These are phyloP conservation scores for Haemorhous mexicanus DNA, from an alignment of 2,113 vertebrate genomes.

Conservation along the genomic window DNA sequence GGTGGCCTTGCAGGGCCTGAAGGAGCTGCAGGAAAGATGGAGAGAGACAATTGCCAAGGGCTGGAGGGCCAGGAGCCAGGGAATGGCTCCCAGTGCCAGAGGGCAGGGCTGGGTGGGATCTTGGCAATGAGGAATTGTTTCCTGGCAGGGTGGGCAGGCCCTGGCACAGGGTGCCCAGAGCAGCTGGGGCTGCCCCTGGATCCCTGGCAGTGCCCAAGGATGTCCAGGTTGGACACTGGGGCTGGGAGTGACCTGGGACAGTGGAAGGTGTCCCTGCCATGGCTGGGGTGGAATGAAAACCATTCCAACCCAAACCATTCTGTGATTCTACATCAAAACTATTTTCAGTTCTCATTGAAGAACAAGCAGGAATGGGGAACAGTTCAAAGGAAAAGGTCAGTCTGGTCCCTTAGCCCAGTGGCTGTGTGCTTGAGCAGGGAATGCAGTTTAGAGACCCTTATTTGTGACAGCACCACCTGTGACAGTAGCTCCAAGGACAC, in stretches of 20 bases:
- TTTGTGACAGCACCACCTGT: background rate
- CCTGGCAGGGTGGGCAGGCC: background rate
- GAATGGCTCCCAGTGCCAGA: background rate
- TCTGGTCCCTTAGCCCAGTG: background rate
- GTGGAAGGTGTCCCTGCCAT: background rate
- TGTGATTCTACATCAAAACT: background rate
- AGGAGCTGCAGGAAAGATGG: background rate
- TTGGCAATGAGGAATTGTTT: background rate
- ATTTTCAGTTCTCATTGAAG: background rate
- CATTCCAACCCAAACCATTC: background rate
- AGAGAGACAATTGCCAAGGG: background rate
- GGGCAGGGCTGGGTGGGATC: background rate
- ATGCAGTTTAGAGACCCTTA: background rate
- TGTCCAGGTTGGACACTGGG: background rate
- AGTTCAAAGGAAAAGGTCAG: background rate
- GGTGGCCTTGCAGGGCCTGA: background rate
- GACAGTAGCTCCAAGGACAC: background rate
- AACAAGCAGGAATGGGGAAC: accelerated
- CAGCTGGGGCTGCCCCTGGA: background rate
- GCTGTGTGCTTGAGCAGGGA: background rate
- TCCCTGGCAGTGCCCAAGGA: background rate
- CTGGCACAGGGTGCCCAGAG: background rate
- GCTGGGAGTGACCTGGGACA: background rate
- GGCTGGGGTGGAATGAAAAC: background rate
- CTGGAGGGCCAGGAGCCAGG: accelerated